Conservation (phyloP, 2,797 vertebrate genomes). For the Sarcoramphus papa region DNA sequence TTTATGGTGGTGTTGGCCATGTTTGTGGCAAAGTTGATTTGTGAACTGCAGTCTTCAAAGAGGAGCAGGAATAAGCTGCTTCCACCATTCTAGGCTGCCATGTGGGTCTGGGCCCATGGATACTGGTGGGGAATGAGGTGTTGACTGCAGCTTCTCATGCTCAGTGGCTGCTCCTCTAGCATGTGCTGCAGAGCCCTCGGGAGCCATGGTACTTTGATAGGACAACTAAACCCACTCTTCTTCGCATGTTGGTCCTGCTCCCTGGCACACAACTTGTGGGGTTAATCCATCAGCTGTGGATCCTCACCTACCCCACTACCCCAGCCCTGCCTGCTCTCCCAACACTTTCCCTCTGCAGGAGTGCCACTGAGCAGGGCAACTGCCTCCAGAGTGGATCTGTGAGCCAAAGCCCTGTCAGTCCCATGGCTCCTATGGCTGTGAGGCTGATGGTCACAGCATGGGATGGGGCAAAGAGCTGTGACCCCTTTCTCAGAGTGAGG, state of each 20-base stretch:
- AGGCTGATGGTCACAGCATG: not conserved
- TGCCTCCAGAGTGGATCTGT: not conserved
- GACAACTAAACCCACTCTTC: not conserved
- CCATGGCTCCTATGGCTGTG: not conserved
- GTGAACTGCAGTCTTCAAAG: not conserved
- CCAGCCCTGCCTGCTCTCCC: not conserved
- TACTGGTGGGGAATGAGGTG: not conserved
- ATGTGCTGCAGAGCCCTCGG: not conserved
- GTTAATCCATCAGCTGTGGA: not conserved
- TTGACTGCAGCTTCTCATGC: not conserved
- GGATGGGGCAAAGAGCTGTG: not conserved
- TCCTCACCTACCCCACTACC: not conserved
- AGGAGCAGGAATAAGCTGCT: not conserved
- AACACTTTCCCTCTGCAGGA: fast-evolving
- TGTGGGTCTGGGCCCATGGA: not conserved
- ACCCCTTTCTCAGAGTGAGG: not conserved
- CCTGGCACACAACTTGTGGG: not conserved
- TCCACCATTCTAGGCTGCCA: not conserved
- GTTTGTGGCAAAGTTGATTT: not conserved
- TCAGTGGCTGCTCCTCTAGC: not conserved
- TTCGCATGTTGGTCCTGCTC: not conserved
- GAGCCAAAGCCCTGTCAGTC: not conserved
- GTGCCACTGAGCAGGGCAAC: too few species aligned
- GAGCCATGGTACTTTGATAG: not conserved
- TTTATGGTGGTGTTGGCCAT: not conserved